Conservation (phyloP, 2,113 vertebrate genomes). For the Rallus limicola region DNA sequence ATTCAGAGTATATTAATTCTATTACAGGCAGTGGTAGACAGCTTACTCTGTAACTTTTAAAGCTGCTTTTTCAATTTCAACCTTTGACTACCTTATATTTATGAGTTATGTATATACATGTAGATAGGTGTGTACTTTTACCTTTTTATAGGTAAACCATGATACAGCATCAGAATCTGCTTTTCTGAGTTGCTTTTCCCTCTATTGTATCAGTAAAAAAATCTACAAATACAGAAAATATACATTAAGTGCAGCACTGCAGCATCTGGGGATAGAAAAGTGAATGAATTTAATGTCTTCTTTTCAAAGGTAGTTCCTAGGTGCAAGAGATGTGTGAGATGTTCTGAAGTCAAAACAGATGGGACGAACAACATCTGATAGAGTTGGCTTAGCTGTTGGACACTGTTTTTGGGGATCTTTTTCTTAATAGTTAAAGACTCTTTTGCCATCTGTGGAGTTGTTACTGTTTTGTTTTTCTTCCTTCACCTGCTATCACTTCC, state of each 20-base stretch:
- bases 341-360: neutral
- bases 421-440: neutral
- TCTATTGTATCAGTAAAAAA: neutral
- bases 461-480: neutral
- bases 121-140: neutral
- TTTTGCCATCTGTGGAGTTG: neutral
- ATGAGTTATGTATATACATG: neutral
- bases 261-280: neutral
- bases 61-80: neutral
- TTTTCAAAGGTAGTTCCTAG: neutral
- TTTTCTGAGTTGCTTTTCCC: neutral
- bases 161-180: neutral
- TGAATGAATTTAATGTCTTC: neutral
- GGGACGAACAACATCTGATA: neutral
- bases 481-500: neutral
- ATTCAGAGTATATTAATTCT: neutral
- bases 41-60: neutral
- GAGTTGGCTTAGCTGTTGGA: neutral
- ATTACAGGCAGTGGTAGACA: neutral
- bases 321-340: neutral
- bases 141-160: neutral
- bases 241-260: rapidly evolving
- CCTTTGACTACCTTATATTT: neutral
- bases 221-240: neutral
- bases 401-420: neutral